Evolutionary conservation across 2,113 vertebrate species (phyloP), one percentile per base, ranked within the genome.

Genomic region (Oceanites oceanicus): DNA sequence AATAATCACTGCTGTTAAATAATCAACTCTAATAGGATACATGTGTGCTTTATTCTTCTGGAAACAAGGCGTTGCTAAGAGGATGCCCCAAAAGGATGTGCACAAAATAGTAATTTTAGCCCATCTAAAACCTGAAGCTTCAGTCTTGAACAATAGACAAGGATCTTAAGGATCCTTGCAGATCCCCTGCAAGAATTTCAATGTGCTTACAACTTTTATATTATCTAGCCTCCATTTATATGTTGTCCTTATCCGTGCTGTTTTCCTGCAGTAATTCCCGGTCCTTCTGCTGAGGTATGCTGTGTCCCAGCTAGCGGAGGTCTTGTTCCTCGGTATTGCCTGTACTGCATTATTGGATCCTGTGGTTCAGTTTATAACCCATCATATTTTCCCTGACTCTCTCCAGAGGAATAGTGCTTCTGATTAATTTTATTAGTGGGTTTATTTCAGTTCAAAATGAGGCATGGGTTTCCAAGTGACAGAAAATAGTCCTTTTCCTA

Each of bases 371-470:
- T 94, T 94, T 97, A 91, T 95, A 96, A 93, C 62, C 86, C 62
- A 58, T 96, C 62, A 55, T 89, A 90, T 95, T 96, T 92, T 95
- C 87, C 84, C 81, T 47, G 49, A 42, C 49, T 87, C 87, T 88
- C 89, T 96, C 80, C 71, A 73, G 94, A 94, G 89, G 66, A 94
- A 79, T 50, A 90, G 73, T 55, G 63, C 87, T 88, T 76, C 91
- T 95, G 93, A 92, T 96, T 97, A 94, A 97, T 96, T 97, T 96
- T 95, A 96, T 97, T 96, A 96, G 96, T 90, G 91, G 91, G 95
- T 94, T 97, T 96, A 97, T 95, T 96, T 94, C 94, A 94, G 97
- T 87, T 94, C 92, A 95, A 87, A 97, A 95, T 90, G 91, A 97
- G 96, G 84, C 62, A 89, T 95, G 86, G 94, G 95, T 97, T 97